Percentiles rank a stretch among this genome's conserved stretches.
Conservation (phyloP, 2,888 invertebrate genomes). For the Elaeidobius kamerunicus region DNA sequence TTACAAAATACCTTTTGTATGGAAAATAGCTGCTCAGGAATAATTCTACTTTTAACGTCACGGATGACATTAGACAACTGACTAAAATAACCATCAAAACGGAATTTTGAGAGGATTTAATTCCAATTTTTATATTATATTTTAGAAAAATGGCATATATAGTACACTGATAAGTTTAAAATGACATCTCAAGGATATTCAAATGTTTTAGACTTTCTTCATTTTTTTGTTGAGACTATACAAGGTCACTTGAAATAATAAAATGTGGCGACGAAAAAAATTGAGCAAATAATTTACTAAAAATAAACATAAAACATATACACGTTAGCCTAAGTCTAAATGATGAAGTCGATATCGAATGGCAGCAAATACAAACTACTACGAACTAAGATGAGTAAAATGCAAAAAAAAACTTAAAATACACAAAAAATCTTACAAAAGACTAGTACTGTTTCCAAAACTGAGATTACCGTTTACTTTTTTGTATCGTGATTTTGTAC, state of each 20-base stretch:
- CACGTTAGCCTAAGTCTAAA: not conserved
- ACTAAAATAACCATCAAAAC: too few relatives aligned
- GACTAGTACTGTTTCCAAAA: slow-evolving; percentile 41
- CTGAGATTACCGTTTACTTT: slow-evolving; percentile 13
- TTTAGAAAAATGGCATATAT: too few relatives aligned
- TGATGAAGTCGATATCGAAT: slow-evolving; percentile 28
- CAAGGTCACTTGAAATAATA: not conserved
- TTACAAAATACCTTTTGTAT: too few relatives aligned
- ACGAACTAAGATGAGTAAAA: slow-evolving; percentile 32
- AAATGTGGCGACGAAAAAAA: slow-evolving; percentile 1
- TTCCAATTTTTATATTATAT: too few relatives aligned
- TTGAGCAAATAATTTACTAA: slow-evolving; percentile 14
- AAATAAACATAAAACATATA: slow-evolving; percentile 1
- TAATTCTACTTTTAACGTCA: too few relatives aligned
- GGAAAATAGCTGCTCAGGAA: too few relatives aligned
- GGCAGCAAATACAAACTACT: slow-evolving; percentile 36
- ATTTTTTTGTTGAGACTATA: too few relatives aligned
- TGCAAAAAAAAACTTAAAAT: slow-evolving; percentile 32
- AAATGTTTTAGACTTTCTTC: too few relatives aligned
- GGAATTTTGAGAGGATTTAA: too few relatives aligned
- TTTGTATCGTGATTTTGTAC: slow-evolving; percentile 4
- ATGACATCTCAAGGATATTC: too few relatives aligned
- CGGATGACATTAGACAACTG: too few relatives aligned
- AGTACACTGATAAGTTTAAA: too few relatives aligned
- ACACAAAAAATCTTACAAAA: slow-evolving; percentile 36